Conservation (phyloP, 2,113 vertebrate genomes). For the Pavo muticus region DNA sequence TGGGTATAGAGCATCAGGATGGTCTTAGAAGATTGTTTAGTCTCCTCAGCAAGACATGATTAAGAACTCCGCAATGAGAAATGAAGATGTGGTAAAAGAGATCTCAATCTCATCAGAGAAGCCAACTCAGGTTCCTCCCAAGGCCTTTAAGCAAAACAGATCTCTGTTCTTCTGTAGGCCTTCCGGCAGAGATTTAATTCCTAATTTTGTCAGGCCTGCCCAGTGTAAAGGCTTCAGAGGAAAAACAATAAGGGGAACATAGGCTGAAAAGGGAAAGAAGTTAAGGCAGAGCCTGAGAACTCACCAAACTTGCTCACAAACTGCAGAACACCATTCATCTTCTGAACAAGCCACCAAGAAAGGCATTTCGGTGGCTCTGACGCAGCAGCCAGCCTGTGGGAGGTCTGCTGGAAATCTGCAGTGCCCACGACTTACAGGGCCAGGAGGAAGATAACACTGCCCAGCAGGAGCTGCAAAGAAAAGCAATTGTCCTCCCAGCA, state of each 20-base stretch:
- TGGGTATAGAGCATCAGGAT: not conserved
- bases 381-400: constrained; percentile 1
- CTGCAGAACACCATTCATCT: constrained; percentile 33
- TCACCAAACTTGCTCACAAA: not conserved
- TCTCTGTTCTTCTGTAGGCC: not conserved
- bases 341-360: not conserved
- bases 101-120: not conserved
- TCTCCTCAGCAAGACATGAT: not conserved
- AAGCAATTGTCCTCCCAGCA: rapidly evolving
- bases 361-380: not conserved
- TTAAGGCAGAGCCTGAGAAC: not conserved
- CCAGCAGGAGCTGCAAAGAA: not conserved
- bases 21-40: not conserved
- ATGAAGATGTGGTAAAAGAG: not conserved
- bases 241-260: not conserved
- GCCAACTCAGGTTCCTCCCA: constrained; percentile 24
- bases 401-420: not conserved
- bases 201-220: not conserved
- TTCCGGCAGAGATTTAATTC: not conserved
- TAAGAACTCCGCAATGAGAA: not conserved
- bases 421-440: not conserved
- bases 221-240: not conserved
- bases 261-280: not conserved
- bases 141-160: not conserved
- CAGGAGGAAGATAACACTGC: not conserved